phyloP scores from a whole-genome alignment of 2,797 vertebrate genomes.

The Manis crassicaudata region DNA sequence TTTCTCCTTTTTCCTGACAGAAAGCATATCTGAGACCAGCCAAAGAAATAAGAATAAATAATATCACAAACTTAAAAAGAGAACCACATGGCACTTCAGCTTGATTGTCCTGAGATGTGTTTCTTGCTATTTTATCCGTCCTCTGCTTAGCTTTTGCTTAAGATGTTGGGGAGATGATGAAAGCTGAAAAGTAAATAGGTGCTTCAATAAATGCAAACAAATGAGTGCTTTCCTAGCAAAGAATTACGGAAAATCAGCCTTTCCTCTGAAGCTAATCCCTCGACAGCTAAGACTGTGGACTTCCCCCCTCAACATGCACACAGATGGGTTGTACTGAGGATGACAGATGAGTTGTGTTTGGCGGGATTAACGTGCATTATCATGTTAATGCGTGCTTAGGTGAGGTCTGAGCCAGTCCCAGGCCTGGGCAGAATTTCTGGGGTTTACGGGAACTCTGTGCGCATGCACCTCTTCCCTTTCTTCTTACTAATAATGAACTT shows the following conservation, averaged over 20 bases:
- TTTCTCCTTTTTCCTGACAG: slow-evolving; percentile 30
- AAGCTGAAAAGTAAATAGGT: slow-evolving; percentile 83
- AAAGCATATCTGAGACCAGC: slow-evolving; percentile 1
- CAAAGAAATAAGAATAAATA: slow-evolving; percentile 19
- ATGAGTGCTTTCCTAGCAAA: slow-evolving; percentile 82
- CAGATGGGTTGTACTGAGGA: slow-evolving; percentile 86
- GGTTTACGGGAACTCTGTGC: slow-evolving; percentile 79
- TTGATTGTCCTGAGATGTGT: slow-evolving; percentile 69
- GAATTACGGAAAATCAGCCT: slow-evolving; percentile 84
- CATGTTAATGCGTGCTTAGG: slow-evolving; percentile 89
- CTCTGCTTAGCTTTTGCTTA: slow-evolving; percentile 75
- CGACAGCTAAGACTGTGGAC: slow-evolving; percentile 84
- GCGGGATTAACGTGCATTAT: slow-evolving; percentile 89
- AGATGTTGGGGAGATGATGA: slow-evolving; percentile 81
- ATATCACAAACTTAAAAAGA: slow-evolving; percentile 53
- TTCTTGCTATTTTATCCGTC: slow-evolving; percentile 72
- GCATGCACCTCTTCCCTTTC: slow-evolving; percentile 57
- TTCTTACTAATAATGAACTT: slow-evolving; percentile 74
- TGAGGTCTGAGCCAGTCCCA: slow-evolving; percentile 85
- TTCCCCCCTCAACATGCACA: slow-evolving; percentile 76
- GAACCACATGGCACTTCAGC: slow-evolving; percentile 55
- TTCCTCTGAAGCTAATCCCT: slow-evolving; percentile 86
- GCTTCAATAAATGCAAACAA: slow-evolving; percentile 86
- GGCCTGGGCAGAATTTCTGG: slow-evolving; percentile 83
- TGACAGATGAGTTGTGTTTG: slow-evolving; percentile 89